Evolutionary conservation across 64 coral and sea anemone species (phyloP), one percentile per base, ranked within the genome.

Genomic region (Stylophora pistillata): DNA sequence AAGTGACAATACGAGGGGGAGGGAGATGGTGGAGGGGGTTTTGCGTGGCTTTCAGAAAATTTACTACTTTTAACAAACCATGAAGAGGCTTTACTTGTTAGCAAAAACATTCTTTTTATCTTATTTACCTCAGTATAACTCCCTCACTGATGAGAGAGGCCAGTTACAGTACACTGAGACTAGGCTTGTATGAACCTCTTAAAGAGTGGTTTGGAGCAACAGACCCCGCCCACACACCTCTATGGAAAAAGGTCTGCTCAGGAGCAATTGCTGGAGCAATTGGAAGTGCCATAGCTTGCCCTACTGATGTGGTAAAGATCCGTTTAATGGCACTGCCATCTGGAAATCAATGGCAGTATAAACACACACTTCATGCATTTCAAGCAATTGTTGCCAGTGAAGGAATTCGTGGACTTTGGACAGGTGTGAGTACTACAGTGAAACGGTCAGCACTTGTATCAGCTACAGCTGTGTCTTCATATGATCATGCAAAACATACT

Each of bases 391-490:
- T 74, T 15, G 58, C 78, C 15, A 91, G 47, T 20, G 94, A 95
- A 70, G 94, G 94, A 23, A 21, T 95, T 15, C 71, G 78, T 10
- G 94, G 94, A 1, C 81, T 95, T 58, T 95, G 94, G 94, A 85
- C 89, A 10, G 94, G 94, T 52, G 94, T 88, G 0, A 90, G 89
- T 77, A 71, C 94, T 2, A 95, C 94, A 25, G 94, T 95, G 25
- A 91, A 95, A 41, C 80, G 94, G 27, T 86, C 94, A 6, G 90
- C 94, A 13, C 87, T 95, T 86, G 89, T 95, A 9, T 92, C 94
- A 5, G 94, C 89, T 23, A 85, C 94, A 11, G 89, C 91, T 10
- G 91, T 95, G 18, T 90, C 94, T 13, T 92, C 89, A 15, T 95
- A 95, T 55, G 94, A 95, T 32, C 94, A 95, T 29, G 69, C 85